Base-by-base conservation (phyloP, 2,888 invertebrate genomes). In the Diarsia mendica region DNA sequence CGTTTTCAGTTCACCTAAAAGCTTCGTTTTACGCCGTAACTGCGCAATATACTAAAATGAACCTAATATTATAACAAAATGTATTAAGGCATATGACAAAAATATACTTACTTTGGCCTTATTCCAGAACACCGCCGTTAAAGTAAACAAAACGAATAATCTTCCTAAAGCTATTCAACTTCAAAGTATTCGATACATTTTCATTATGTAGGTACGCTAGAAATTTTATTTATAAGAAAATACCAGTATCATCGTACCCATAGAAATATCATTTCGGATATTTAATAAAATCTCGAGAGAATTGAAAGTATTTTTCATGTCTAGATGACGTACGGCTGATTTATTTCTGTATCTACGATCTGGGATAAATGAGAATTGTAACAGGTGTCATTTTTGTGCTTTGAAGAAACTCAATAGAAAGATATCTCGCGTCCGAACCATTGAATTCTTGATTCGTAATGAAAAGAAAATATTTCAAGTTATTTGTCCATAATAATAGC, bases 131-230 rank as follows among this genome's bases (percentile, higher is more conserved):
- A 61, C 61, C 6, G 33, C 51, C 66, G 18, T 60, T 61, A 74
- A 77, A 68, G 74, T 77, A 74, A 79, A 77, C 39, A 67, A 67
- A 68, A 67, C 75, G 70, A 76, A 83, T 73, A 68, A 67, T 64
- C 33, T 63, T 76, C 64, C 23, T 55, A 63, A 72, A 76, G 66
- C 39, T 72, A 58, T 67, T 71, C 67, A 65, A 77, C 75, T 79
- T 81, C 78, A 81, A 84, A 84, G 68, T 61, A 79, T 82, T 75
- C 44, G 48, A 81, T 72, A 76, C 48, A 76, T 79, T 87, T 85
- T 73, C 67, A 65, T 82, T 58, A 58, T 4, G 51, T 71, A 80
- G 55, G 64, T 55, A 60, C 60, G 61, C 63, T 55, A 48, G 69
- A 61, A 49, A 70, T 53, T 68, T 75, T 72, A 72, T 80, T 68